Conservation (phyloP, 2,888 invertebrate species). For the Brachyptera putata region DNA sequence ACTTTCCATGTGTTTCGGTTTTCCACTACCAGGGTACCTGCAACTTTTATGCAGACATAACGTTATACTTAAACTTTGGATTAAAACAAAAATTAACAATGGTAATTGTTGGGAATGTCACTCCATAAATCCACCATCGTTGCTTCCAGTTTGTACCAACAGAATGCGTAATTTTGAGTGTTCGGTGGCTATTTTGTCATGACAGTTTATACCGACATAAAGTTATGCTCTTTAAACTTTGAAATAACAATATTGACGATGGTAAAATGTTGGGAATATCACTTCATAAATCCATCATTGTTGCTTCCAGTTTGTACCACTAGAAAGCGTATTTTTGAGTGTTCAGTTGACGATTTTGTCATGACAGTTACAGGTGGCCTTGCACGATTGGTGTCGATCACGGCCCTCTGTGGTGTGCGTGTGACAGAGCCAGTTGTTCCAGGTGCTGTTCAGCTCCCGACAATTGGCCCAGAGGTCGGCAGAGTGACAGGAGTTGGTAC, state of each 20-base stretch:
- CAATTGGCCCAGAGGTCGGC: constrained; percentile 73
- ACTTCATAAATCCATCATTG: too few species aligned
- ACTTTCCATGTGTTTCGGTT: too few species aligned
- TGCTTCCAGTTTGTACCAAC: background rate
- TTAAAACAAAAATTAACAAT: too few species aligned
- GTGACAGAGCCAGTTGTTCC: constrained; percentile 59
- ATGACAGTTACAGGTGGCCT: constrained; percentile 68
- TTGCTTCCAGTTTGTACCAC: background rate
- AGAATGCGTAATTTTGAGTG: background rate
- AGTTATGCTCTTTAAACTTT: too few species aligned
- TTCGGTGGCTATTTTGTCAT: constrained; percentile 49
- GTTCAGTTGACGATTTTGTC: constrained; percentile 48
- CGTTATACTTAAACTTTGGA: too few species aligned
- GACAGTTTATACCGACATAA: too few species aligned
- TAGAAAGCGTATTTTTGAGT: background rate
- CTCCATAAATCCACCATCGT: too few species aligned
- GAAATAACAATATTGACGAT: too few species aligned
- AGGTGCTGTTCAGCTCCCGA: constrained; percentile 54
- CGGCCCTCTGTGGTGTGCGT: constrained; percentile 53
- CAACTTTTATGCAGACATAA: too few species aligned
- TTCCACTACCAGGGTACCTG: too few species aligned
- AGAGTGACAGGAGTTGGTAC: constrained; percentile 65
- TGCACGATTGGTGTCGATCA: constrained; percentile 54
- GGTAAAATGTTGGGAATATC: too few species aligned
- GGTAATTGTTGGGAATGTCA: too few species aligned